Base-by-base conservation (phyloP, 2,113 vertebrate species). In the Jacana jacana region DNA sequence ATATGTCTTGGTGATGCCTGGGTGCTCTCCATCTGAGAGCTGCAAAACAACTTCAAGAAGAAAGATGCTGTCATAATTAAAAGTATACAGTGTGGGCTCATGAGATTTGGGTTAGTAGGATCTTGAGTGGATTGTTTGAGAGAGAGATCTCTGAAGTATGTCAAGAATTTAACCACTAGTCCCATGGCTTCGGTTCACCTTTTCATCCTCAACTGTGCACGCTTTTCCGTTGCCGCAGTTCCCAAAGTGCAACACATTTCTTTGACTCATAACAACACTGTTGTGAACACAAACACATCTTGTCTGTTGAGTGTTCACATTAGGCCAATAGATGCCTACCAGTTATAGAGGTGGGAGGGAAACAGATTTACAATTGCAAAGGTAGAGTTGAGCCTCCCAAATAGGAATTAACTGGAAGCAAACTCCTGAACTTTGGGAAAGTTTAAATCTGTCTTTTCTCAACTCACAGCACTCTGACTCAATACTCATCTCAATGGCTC, bases 381-480 rank as follows among this genome's bases (percentile, higher is more conserved):
- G 28, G 52, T 46, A 51, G 55, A 77, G 35, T 9, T 49, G 65
- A 96, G 88, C 82, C 83, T 94, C 96, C 88, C 88, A 92, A 81
- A 94, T 5, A 91, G 83, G 88, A 90, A 68, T 14, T 52, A 91
- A 95, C 35, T 91, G 92, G 80, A 88, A 83, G 64, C 82, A 97
- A 96, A 94, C 95, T 94, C 72, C 93, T 95, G 94, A 96, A 96
- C 94, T 95, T 93, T 93, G 83, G 48, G 86, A 86, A 96, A 96
- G 90, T 90, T 97, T 89, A 88, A 93, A 90, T 92, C 95, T 96
- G 95, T 78, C 95, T 96, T 94, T 95, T 87, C 89, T 97, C 93
- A 95, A 71, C 91, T 95, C 81, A 17, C 89, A 94, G 85, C 89
- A 33, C 75, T 92, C 87, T 76, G 78, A 89, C 84, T 96, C 84